Evolutionary conservation across 2,888 invertebrate genomes (phyloP), one percentile per base, ranked within the genome.

Genomic region (Sceliomorpha sp.): DNA sequence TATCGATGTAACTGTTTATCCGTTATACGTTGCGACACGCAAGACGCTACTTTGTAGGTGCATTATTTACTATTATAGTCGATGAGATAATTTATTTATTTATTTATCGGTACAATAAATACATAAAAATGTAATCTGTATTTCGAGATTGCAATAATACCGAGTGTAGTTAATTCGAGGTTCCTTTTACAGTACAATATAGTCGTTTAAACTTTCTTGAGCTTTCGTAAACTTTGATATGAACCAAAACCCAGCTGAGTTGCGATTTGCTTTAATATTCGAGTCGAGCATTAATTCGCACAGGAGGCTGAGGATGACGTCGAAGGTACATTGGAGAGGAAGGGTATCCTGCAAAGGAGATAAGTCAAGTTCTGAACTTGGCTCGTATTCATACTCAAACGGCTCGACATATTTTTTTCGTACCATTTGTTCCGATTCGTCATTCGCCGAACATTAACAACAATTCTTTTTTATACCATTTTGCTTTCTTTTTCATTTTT

Each of bases 251-350:
- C 48, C 32, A 47, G 53, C 58, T 53, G 63, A 63, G 58, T 63
- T 63, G 62, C 58, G 69, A 69, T 69, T 69, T 58, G 58, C 69
- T 69, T 63, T 58, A 69, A 69, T 69, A 69, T 69, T 69, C 63
- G 58, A 69, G 62, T 69, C 58, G 45, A 58, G 69, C 63, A 69
- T 62, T 63, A 69, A 69, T 63, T 62, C 58, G 62, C 42, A 14
- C 58, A 42, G 62, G 68, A 42, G 34, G 51, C 63, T 63, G 63
- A 69, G 63, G 58, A 53, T 69, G 68, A 69, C 58, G 68, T 51
- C 13, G 53, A 62, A 68, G 47, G 68, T 60, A 58, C 58, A 58
- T 69, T 62, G 56, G 40, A 48, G 27, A 58, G 62, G 58, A 69
- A 62, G 47, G 68, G 62, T 68, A 56, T 59, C 17, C 59, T 47